Evolutionary conservation across 2,797 vertebrate genomes (phyloP), one percentile per base, ranked within the genome.

Genomic region (Vipera latastei): DNA sequence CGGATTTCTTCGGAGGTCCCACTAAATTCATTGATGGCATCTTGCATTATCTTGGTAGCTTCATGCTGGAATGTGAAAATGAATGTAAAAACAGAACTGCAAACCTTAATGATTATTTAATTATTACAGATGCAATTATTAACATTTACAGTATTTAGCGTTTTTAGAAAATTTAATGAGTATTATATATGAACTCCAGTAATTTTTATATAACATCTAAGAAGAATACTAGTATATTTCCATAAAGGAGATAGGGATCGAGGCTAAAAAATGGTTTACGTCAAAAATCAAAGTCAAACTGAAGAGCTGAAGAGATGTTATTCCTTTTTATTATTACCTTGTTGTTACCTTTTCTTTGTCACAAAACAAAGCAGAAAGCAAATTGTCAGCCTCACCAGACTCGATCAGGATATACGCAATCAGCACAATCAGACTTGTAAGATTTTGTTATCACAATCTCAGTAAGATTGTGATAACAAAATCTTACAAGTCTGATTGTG

Each of bases 1-100:
- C 96, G 96, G 25, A 96, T 94, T 95, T 98, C 98, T 91, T 98
- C 98, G 0, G 97, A 90, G 0, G 97, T 97, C 59, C 97, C 97
- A 0, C 96, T 96, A 93, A 98, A 98, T 90, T 96, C 96, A 20
- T 97, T 92, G 89, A 98, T 95, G 89, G 98, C 97, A 0, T 98
- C 98, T 94, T 98, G 98, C 95, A 98, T 97, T 51, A 98, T 95
- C 94, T 98, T 98, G 57, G 97, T 96, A 93, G 98, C 98, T 94
- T 98, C 98, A 0, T 98, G 98, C 98, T 98, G 89, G 38, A 87
- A 94, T 2, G 48, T 3, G 13, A 86, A 91, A 69, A 91, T 18
- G 63, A 51, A 73, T 3, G 89, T 65, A 26, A 48, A 91, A 48
- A 86, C 2, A 44, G 44, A 32, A 18, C n/a, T 57, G 60, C 32